Evolutionary conservation across 2,888 invertebrate genomes (phyloP), one percentile per base, ranked within the genome.

Genomic region (Ashinkailepas kermadecensis): DNA sequence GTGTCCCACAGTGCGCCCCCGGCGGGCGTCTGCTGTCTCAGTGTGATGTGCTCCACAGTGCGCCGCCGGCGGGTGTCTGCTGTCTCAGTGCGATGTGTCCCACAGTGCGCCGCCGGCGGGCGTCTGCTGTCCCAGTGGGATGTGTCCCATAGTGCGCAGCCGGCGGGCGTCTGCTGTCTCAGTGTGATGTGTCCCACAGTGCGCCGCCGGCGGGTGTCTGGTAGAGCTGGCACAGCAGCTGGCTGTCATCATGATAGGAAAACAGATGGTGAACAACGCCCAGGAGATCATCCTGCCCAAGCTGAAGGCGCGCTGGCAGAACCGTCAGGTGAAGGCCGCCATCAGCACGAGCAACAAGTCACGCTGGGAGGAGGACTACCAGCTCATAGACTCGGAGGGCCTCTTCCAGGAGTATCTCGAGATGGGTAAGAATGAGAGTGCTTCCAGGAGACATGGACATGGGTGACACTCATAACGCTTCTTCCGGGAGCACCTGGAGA

Each of bases 201-300:
- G 90, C 85, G 88, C 88, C 84, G 89, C 89, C 83, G 89, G 89
- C n/a, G 90, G 90, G 6, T 90, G 90, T 86, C 86, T 90, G 54
- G 88, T 90, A 78, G 90, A 90, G 85, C 86, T 90, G 82, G 90
- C 90, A 21, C 89, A 90, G 84, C 90, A 90, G 85, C 85, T 90
- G 83, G 89, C 88, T n/a, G 89, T 90, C 80, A 90, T 90, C 81
- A 90, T 90, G 90, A 88, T 90, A 82, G 90, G 90, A 18, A 90
- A 90, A 86, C 90, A 90, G 85, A 88, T 90, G 64, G 89, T 90
- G 82, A 90, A 90, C 86, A 90, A 90, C 85, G 88, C 89, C 57
- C 89, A 90, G 86, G 90, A 90, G 86, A 87, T 90, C 23, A 84
- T 90, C 11, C 86, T 90, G 80, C 90, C 90, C 79, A 90, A 89